Base-by-base conservation (phyloP, 2,888 invertebrate species). In the Stegophylla sp. region DNA sequence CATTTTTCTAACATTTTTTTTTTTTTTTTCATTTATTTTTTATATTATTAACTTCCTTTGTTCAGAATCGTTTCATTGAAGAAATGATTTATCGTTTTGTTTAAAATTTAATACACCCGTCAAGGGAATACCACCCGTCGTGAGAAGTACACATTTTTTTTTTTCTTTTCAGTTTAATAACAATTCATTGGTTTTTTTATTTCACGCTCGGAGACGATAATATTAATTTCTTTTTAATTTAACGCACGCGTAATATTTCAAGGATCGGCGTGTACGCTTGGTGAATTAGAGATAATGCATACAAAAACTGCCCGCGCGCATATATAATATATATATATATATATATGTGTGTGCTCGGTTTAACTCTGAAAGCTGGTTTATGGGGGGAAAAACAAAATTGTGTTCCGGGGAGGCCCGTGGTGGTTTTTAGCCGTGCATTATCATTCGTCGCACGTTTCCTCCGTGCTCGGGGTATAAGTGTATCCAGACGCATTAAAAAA, bases 401-500 rank as follows among this genome's bases (percentile, higher is more conserved):
- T 34, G n/a, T n/a, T n/a, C n/a, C n/a, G n/a, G n/a, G n/a, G n/a
- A n/a, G n/a, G 1, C 26, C 51, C n/a, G 26, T 20, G 2, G 67
- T 45, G 7, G 67, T 59, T 45, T 23, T 0, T 64, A 53, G 26
- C 43, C 26, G 5, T 43, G 43, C 45, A 26, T 77, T 53, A 69
- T 59, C 53, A 77, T 77, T 67, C 59, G 15, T 13, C 28, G 20
- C 77, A 77, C 77, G 67, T 67, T 67, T 67, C 23, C 23, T 67
- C 23, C 23, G 15, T 45, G 45, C 61, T 63, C 15, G 45, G n/a
- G 13, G 48, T 74, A 61, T 28, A 61, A 61, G 61, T n/a, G n/a
- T 66, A 66, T 75, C 48, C 34, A 20, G 2, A 48, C 3, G 12
- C 56, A 48, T 17, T 26, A 12, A 13, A 20, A 23, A 63, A 9